Evolutionary conservation across 2,797 vertebrate genomes (phyloP).

Genomic region (Octomys mimax): DNA sequence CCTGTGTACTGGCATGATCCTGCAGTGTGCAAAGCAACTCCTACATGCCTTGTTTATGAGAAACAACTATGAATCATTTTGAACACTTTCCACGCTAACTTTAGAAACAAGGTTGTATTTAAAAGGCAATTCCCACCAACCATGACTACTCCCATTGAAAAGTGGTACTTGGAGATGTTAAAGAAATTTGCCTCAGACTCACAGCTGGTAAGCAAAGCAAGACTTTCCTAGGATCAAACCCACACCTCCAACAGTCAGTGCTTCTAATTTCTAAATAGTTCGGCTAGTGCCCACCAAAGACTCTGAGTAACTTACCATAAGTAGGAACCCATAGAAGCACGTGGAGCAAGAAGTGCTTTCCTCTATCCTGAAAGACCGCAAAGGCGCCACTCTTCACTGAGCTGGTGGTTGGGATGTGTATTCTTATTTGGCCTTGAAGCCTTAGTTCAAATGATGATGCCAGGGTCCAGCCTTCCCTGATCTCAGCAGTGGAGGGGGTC

Average conservation of each 20-base stretch:
- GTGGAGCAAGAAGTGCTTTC: background rate
- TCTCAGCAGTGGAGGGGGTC: background rate
- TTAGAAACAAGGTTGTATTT: background rate
- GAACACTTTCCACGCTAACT: background rate
- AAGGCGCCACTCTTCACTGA: background rate
- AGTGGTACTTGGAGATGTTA: background rate
- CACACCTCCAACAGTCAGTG: background rate
- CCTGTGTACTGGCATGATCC: background rate
- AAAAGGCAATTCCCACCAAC: background rate
- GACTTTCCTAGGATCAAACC: background rate
- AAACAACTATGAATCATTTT: background rate
- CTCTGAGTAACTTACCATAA: background rate
- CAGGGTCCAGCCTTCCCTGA: background rate
- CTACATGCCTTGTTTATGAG: background rate
- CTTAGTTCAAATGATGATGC: background rate
- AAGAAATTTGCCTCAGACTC: background rate
- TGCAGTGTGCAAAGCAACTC: background rate
- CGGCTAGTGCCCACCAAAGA: background rate
- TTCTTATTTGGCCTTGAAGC: background rate
- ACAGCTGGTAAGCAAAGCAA: background rate
- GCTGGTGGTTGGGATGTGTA: background rate
- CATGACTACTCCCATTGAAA: background rate
- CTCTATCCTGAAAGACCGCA: background rate
- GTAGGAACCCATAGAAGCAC: background rate
- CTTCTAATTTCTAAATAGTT: background rate